Percentiles rank a stretch among this genome's conserved stretches.
phyloP scores from a whole-genome alignment of 2,113 vertebrate species.

The Chaetorhynchus papuensis region DNA sequence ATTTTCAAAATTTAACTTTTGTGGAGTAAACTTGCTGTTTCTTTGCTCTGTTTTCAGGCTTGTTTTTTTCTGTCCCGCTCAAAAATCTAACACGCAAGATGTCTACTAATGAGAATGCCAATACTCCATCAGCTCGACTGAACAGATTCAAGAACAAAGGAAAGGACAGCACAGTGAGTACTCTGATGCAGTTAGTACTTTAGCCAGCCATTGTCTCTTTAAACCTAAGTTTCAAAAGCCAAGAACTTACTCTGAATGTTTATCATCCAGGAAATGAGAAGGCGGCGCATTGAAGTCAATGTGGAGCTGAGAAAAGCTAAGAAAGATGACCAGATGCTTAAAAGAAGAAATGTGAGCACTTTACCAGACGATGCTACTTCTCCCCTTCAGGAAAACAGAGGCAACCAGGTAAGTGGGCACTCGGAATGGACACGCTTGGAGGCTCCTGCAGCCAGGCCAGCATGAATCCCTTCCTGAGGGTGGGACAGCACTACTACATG shows the following conservation, averaged over 20 bases:
- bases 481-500: rapidly evolving
- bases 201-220: background rate
- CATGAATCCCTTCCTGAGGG: rapidly evolving
- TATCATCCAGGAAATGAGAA: slow-evolving; percentile 79
- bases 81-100: slow-evolving; percentile 62
- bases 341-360: slow-evolving; percentile 85
- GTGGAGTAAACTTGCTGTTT: background rate
- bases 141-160: slow-evolving; percentile 94
- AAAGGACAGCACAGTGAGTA: slow-evolving; percentile 81
- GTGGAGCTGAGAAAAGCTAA: slow-evolving; percentile 91
- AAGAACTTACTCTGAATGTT: background rate
- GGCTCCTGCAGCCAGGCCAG: background rate
- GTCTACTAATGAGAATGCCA: slow-evolving; percentile 79
- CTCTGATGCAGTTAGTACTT: background rate
- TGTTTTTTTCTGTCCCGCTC: background rate
- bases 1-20: background rate
- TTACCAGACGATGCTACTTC: slow-evolving; percentile 87
- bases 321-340: slow-evolving; percentile 91
- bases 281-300: slow-evolving; percentile 85
- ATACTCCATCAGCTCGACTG: slow-evolving; percentile 71
- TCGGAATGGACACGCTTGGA: rapidly evolving
- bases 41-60: background rate
- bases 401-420: slow-evolving; percentile 72
- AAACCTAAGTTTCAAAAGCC: background rate
- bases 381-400: slow-evolving; percentile 91